Conservation (phyloP, 1,140 invertebrate species). For the Caerostris extrusa region DNA sequence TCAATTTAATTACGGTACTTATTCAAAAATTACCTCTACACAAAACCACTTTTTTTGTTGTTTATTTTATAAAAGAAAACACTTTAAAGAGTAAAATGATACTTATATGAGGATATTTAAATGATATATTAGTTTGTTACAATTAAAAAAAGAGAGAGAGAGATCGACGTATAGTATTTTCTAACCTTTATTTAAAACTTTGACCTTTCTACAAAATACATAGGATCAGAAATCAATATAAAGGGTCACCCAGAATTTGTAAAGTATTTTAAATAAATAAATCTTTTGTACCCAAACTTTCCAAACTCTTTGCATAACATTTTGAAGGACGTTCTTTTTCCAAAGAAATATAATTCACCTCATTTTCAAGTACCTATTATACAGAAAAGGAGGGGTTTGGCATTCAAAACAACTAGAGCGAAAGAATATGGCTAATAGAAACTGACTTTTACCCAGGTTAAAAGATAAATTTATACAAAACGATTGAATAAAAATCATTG, state of each 20-base stretch:
- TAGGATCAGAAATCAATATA: slow-evolving; percentile 4
- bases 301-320: neutral
- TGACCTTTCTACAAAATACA: neutral
- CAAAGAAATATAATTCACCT: neutral
- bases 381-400: neutral
- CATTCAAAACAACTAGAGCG: slow-evolving; percentile 26
- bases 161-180: neutral
- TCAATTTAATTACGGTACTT: too few species aligned
- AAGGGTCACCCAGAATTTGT: neutral
- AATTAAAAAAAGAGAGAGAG: neutral
- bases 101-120: too few species aligned
- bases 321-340: neutral
- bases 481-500: neutral
- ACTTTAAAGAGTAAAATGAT: too few species aligned
- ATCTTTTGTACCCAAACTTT: neutral
- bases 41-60: too few species aligned
- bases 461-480: slow-evolving; percentile 17
- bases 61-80: too few species aligned
- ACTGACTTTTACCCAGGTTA: slow-evolving; percentile 9
- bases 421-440: slow-evolving; percentile 20
- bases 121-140: too few species aligned
- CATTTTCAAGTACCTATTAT: neutral
- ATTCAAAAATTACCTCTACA: too few species aligned
- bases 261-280: neutral
- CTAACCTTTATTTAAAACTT: neutral